Evolutionary conservation across 2,797 vertebrate species (phyloP).

Genomic region (Smutsia temminckii): DNA sequence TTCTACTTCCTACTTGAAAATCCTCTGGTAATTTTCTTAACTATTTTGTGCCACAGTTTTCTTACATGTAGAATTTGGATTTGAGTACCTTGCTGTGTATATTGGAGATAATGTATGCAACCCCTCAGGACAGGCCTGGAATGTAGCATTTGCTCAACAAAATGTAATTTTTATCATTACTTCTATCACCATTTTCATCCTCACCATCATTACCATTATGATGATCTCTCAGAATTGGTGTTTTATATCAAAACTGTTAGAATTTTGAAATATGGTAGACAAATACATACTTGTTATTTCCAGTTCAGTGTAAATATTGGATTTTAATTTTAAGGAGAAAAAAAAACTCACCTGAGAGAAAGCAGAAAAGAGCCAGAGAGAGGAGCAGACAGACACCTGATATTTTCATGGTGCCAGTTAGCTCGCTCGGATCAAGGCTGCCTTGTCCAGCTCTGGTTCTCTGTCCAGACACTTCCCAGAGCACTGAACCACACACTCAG

Average conservation of each 20-base stretch:
- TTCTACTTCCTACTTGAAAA: neutral
- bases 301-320: neutral
- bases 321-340: constrained; percentile 43
- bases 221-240: neutral
- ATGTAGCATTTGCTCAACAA: neutral
- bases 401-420: constrained; percentile 72
- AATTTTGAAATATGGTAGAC: constrained; percentile 17
- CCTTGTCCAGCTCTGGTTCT: constrained; percentile 72
- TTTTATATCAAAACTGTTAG: neutral
- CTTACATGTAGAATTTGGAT: neutral
- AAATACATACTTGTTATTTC: neutral
- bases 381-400: constrained; percentile 67
- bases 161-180: neutral
- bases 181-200: neutral
- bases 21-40: neutral
- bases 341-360: constrained; percentile 80
- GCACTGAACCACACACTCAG: constrained; percentile 53
- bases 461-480: constrained; percentile 62
- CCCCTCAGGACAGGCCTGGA: neutral
- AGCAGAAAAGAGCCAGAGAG: constrained; percentile 79
- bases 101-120: neutral
- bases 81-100: neutral
- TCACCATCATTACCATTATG: neutral
- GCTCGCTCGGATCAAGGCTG: constrained; percentile 49
- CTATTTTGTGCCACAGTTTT: neutral